These are phyloP conservation scores for Pyrgilauda ruficollis DNA, from an alignment of 2,113 vertebrate genomes.

Conservation along the genomic window DNA sequence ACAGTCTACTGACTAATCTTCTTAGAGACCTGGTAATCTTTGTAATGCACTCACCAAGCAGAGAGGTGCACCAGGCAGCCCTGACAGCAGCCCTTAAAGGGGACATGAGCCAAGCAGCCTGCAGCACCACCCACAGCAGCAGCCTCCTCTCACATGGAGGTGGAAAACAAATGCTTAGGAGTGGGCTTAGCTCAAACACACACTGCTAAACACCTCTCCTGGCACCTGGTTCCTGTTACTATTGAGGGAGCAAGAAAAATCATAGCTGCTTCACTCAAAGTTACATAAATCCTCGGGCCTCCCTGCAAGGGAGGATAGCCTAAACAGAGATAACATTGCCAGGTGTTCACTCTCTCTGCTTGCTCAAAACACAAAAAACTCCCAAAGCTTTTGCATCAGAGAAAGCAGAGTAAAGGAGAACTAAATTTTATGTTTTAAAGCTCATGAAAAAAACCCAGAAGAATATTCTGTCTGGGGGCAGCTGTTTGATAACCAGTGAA, in stretches of 20 bases:
- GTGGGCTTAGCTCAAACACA: not conserved
- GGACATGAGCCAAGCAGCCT: not conserved
- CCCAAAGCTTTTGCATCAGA: not conserved
- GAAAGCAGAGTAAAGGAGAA: not conserved
- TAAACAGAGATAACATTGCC: not conserved
- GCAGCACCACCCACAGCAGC: not conserved
- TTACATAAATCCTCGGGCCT: not conserved
- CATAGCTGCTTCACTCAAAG: not conserved
- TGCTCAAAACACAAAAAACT: not conserved
- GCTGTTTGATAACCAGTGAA: not conserved
- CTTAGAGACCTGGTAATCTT: conserved; percentile 52
- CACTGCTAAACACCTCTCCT: not conserved
- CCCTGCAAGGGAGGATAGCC: not conserved
- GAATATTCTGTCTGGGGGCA: not conserved
- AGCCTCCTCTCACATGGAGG: not conserved
- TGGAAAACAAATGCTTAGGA: not conserved
- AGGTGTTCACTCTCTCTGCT: not conserved
- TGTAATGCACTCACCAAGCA: not conserved
- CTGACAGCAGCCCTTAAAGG: conserved; percentile 12
- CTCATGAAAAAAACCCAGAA: not conserved
- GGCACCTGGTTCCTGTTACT: not conserved
- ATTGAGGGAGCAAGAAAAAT: not conserved
- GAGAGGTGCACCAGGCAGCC: not conserved
- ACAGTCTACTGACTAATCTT: conserved; percentile 26
- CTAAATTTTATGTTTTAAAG: not conserved